These are phyloP conservation scores for Neuroterus valhalla DNA, from an alignment of 1,140 invertebrate genomes.

Conservation along the genomic window DNA sequence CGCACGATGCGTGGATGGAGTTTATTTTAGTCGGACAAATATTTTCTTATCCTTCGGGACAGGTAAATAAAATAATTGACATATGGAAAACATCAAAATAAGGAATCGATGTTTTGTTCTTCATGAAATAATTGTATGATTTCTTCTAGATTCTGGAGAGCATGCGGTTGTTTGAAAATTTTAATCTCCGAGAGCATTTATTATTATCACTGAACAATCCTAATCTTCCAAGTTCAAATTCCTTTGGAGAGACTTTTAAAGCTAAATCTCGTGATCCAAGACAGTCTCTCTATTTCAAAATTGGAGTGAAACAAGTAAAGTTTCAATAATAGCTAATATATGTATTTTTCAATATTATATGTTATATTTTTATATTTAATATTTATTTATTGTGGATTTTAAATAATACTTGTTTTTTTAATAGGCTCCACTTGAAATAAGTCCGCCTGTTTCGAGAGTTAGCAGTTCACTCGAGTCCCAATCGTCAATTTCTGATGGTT, in stretches of 20 bases:
- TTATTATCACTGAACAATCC: conserved; percentile 59
- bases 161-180: conserved; percentile 55
- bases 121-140: not conserved
- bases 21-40: conserved; percentile 80
- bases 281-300: conserved; percentile 45
- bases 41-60: conserved; percentile 78
- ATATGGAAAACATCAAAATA: not conserved
- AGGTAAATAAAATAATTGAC: conserved; percentile 66
- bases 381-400: not conserved
- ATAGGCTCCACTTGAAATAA: conserved; percentile 45
- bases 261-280: conserved; percentile 42
- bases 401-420: not conserved
- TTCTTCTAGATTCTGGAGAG: conserved; percentile 54
- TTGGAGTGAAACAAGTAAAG: conserved; percentile 45
- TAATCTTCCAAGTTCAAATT: conserved; percentile 41
- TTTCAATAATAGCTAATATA: too few relatives aligned
- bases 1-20: conserved; percentile 78
- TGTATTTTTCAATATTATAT: too few relatives aligned
- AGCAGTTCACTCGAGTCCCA: not conserved
- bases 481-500: not conserved
- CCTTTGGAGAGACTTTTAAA: conserved; percentile 17
- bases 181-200: conserved; percentile 64
- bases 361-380: conserved; percentile 35
- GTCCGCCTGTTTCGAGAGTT: not conserved
- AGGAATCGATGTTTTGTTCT: too few relatives aligned